Evolutionary conservation across 2,797 vertebrate genomes (phyloP).

Genomic region (Molothrus aeneus): DNA sequence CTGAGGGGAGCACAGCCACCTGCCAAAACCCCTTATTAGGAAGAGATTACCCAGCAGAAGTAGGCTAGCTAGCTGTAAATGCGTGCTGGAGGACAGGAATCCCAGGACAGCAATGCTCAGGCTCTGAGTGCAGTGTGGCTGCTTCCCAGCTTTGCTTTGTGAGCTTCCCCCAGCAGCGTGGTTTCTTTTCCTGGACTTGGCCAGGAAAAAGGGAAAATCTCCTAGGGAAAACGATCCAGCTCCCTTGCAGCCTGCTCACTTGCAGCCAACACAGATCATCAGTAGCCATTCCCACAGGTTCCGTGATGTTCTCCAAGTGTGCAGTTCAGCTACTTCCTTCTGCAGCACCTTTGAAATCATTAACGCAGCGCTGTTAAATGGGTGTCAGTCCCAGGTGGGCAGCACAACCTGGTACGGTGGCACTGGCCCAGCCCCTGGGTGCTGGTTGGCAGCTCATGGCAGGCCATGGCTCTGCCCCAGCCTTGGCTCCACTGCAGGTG

Average conservation of each 20-base stretch:
- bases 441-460: background rate
- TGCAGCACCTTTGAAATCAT: background rate
- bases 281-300: background rate
- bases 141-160: background rate
- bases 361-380: background rate
- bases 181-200: background rate
- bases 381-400: background rate
- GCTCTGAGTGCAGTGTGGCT: background rate
- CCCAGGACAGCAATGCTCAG: background rate
- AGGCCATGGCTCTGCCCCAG: background rate
- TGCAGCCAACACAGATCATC: background rate
- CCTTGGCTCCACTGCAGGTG: background rate
- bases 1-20: background rate
- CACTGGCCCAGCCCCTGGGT: fast-evolving
- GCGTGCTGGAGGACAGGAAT: fast-evolving
- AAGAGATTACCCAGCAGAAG: slow-evolving; percentile 13
- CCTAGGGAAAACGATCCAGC: background rate
- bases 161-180: fast-evolving
- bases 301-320: background rate
- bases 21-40: background rate
- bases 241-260: background rate
- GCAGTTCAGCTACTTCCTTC: background rate
- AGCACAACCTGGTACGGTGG: background rate
- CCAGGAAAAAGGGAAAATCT: background rate
- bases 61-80: background rate